Evolutionary conservation across 2,113 vertebrate genomes (phyloP).

Genomic region (Sturnus vulgaris): DNA sequence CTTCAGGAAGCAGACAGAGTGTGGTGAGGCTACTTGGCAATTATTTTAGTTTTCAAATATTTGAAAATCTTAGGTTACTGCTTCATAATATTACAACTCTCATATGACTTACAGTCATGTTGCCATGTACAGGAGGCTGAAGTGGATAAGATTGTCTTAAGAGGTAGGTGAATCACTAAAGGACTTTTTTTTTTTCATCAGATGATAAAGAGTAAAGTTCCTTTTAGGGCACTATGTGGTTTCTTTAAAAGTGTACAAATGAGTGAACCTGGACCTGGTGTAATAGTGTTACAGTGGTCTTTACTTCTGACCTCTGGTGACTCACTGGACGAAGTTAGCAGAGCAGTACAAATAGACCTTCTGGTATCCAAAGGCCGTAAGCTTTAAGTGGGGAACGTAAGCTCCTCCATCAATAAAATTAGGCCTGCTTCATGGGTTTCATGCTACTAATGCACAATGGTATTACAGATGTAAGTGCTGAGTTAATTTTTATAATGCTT

Average conservation of each 20-base stretch:
- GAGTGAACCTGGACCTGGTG: neutral
- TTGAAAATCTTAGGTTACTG: neutral
- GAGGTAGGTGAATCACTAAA: neutral
- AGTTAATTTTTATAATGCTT: neutral
- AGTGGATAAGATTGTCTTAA: neutral
- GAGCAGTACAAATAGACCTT: neutral
- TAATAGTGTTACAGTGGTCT: neutral
- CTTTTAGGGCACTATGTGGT: neutral
- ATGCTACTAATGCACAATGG: neutral
- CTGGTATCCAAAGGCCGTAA: neutral
- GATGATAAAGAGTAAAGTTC: neutral
- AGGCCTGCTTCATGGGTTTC: neutral
- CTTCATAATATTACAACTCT: neutral
- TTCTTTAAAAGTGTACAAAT: neutral
- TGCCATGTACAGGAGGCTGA: neutral
- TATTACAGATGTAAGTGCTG: neutral
- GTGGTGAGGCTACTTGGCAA: neutral
- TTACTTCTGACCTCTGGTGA: neutral
- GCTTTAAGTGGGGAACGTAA: neutral
- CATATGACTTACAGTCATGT: neutral
- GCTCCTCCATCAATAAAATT: neutral
- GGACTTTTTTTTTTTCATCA: neutral
- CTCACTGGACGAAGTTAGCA: neutral
- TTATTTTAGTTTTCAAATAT: neutral
- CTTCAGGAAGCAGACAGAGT: neutral